Base-by-base conservation (phyloP, 2,797 vertebrate species). In the Sternotherus odoratus region DNA sequence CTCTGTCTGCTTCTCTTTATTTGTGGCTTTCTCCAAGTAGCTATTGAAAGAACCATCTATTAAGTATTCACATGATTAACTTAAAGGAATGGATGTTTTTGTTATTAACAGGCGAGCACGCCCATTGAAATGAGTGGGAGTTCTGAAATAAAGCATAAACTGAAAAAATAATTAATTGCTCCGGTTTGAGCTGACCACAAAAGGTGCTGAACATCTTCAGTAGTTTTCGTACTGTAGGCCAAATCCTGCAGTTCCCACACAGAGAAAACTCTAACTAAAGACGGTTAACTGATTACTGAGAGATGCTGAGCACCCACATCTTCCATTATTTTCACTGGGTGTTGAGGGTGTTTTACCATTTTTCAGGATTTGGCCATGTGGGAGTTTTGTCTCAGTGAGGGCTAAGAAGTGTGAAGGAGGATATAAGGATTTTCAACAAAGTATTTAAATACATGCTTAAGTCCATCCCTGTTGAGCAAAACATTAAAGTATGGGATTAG, bases 11-110 rank as follows among this genome's bases (percentile, higher is more conserved):
- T 83, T 84, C 7, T 15, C 46, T 75, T 23, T 1, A 15, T 0
- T 49, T 9, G 4, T 1, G 28, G 21, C 66, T 86, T 85, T 46
- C 77, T 77, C 48, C 57, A 79, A 66, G 92, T 46, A 2, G 0
- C 16, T 6, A 2, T 82, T 79, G 2, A 36, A 90, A 89, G 79
- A 66, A 15, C 0, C 60, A 90, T 82, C 79, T n/a, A 56, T 90
- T 79, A 87, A 93, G 81, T 91, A 93, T 89, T 87, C 63, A 86
- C 43, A 82, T 80, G 60, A 36, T 79, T 89, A 91, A 82, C 63
- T 66, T 56, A 5, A 39, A 36, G 66, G 36, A 49, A 50, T 33
- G 0, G 9, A 0, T 3, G 78, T 2, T 36, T 80, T 12, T 69
- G 66, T 69, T 69, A 88, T 63, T 3, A 43, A 15, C 0, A 90